These are phyloP conservation scores for Fundulus diaphanus DNA, from an alignment of 2,797 vertebrate genomes.

Conservation along the genomic window DNA sequence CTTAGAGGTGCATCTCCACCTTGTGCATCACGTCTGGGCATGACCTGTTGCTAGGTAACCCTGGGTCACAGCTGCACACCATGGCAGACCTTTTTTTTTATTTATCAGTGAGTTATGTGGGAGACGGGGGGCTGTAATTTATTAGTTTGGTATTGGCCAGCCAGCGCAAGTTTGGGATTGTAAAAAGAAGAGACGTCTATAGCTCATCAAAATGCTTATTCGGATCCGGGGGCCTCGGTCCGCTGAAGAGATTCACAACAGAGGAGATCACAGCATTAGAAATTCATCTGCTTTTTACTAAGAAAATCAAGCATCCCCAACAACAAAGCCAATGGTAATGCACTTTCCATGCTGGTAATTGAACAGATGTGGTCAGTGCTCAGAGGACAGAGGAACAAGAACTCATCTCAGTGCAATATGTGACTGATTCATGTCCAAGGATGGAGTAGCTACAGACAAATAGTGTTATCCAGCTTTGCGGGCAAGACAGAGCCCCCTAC, in stretches of 20 bases:
- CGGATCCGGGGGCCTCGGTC: conserved; percentile 72
- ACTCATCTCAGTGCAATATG: conserved; percentile 68
- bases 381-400: conserved; percentile 61
- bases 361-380: conserved; percentile 82
- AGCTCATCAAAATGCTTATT: conserved; percentile 84
- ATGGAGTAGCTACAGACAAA: conserved; percentile 66
- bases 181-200: conserved; percentile 79
- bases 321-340: conserved; percentile 83
- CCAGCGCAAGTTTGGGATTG: conserved; percentile 83
- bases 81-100: conserved; percentile 84
- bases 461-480: conserved; percentile 51
- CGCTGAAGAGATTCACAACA: conserved; percentile 76
- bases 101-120: conserved; percentile 87
- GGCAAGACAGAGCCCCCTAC: conserved; percentile 19
- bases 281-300: conserved; percentile 79
- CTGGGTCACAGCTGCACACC: conserved; percentile 88
- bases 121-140: conserved; percentile 87
- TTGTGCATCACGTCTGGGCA: conserved; percentile 82
- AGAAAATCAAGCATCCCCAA: conserved; percentile 79
- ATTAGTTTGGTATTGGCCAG: conserved; percentile 87
- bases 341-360: conserved; percentile 81
- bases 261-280: conserved; percentile 73
- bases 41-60: conserved; percentile 90
- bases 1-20: conserved; percentile 79
- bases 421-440: conserved; percentile 75